Percentiles rank a stretch among this genome's conserved stretches.
Conservation (phyloP, 2,888 invertebrate species). For the Tipula unca region DNA sequence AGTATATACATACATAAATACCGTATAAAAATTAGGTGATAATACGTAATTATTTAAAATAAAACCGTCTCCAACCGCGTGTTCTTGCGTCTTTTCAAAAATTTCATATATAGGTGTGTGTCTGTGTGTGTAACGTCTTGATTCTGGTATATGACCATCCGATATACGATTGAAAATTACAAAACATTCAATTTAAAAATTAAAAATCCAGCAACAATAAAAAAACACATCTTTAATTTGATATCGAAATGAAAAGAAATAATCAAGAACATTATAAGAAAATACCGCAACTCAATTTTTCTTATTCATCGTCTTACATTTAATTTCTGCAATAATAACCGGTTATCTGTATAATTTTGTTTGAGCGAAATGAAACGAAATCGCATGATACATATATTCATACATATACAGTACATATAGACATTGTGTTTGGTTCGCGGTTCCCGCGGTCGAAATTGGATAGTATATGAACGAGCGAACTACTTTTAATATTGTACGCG, state of each 20-base stretch:
- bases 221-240: not conserved
- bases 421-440: not conserved
- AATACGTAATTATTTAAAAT: not conserved
- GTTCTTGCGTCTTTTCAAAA: not conserved
- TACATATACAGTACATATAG: not conserved
- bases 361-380: not conserved
- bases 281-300: not conserved
- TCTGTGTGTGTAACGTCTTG: not conserved
- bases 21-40: not conserved
- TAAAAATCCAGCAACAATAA: slow-evolving; percentile 14
- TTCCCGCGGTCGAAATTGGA: not conserved
- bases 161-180: not conserved
- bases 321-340: not conserved
- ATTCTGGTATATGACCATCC: not conserved
- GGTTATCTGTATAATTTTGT: not conserved
- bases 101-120: not conserved
- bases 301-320: not conserved
- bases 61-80: not conserved
- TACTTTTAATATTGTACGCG: not conserved
- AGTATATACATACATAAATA: not conserved
- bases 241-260: slow-evolving; percentile 14
- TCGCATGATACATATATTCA: not conserved
- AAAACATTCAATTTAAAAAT: slow-evolving; percentile 8
- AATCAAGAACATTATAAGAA: slow-evolving; percentile 14
- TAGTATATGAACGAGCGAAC: not conserved